Percentiles rank a stretch among this genome's conserved stretches.
Conservation (phyloP, 2,888 invertebrate genomes). For the Nysson spinosus region DNA sequence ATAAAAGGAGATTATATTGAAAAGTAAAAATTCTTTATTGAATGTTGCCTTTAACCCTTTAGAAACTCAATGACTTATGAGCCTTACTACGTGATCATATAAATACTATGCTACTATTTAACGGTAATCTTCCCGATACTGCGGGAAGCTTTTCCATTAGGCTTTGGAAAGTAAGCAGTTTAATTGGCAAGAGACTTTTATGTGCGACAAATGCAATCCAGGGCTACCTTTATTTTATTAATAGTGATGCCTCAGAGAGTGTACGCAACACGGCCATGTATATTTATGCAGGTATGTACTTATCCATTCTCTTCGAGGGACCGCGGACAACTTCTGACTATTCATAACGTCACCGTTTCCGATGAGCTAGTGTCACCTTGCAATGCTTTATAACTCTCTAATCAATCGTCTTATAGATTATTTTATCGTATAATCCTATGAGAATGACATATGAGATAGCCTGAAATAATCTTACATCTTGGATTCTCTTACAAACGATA, state of each 20-base stretch:
- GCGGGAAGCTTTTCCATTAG: neutral
- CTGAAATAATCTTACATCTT: no score
- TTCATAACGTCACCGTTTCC: constrained; percentile 49
- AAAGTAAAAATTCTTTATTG: no score
- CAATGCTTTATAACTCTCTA: neutral
- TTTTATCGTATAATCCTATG: neutral
- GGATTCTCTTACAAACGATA: no score
- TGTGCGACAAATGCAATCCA: constrained; percentile 24
- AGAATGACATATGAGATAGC: neutral
- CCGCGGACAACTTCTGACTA: constrained; percentile 51
- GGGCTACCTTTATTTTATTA: constrained; percentile 68
- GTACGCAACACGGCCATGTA: constrained; percentile 60
- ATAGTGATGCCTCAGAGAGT: constrained; percentile 69
- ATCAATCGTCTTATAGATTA: constrained; percentile 27
- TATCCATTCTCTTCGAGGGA: constrained; percentile 67
- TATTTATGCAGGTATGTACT: constrained; percentile 65
- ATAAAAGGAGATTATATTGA: no score
- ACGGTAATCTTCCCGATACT: no score
- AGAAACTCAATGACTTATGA: no score
- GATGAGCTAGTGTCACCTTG: constrained; percentile 44
- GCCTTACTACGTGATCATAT: no score
- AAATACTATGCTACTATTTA: no score
- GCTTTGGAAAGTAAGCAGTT: constrained; percentile 49
- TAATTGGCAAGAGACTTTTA: constrained; percentile 53
- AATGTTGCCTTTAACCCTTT: no score